phyloP scores from a whole-genome alignment of 2,113 vertebrate genomes.

The pig (Sus scrofa) region T2T-Sscrofa CM000818.6:129333501-129334000 shows the following conservation, averaged over 20 bases:
- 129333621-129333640: background rate
- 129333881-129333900: too few species aligned
- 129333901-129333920: fast-evolving
- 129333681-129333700: fast-evolving
- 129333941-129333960: too few species aligned
- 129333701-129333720: fast-evolving
- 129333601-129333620: background rate
- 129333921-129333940: background rate
- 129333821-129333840: fast-evolving
- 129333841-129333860: fast-evolving
- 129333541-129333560: fast-evolving
- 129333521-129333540: fast-evolving
- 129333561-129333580: background rate
- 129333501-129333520: fast-evolving
- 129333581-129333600: too few species aligned
- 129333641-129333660: fast-evolving
- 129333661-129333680: too few species aligned
- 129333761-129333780: background rate
- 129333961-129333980: background rate
- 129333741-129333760: background rate
- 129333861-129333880: fast-evolving
- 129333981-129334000: background rate
- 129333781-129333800: fast-evolving
- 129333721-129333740: fast-evolving
- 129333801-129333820: background rate